phyloP scores from a whole-genome alignment of 2,113 vertebrate genomes.

The Antechinus stuartii region DNA sequence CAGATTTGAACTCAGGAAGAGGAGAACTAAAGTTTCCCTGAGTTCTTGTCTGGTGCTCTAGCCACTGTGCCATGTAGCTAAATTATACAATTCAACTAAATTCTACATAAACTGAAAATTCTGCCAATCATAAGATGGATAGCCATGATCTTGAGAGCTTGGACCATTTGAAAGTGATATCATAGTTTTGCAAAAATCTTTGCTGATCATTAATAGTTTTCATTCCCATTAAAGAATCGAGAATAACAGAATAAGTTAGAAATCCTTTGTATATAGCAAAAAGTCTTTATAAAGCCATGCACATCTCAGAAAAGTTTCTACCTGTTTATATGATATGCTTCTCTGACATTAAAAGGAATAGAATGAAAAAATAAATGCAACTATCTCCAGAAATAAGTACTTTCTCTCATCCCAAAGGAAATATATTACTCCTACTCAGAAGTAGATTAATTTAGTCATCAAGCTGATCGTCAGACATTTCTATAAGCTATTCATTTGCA shows the following conservation, averaged over 20 bases:
- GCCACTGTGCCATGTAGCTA: neutral
- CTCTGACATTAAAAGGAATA: neutral
- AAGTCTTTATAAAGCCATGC: neutral
- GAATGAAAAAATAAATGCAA: neutral
- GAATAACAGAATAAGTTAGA: neutral
- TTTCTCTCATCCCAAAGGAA: neutral
- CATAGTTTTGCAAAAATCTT: neutral
- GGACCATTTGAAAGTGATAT: neutral
- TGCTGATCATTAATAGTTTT: neutral
- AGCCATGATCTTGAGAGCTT: neutral
- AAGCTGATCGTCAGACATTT: slow-evolving; percentile 24
- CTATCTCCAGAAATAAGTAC: neutral
- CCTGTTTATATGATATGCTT: neutral
- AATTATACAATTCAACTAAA: neutral
- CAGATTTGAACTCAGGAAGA: neutral
- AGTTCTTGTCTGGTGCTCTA: neutral
- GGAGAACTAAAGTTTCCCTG: neutral
- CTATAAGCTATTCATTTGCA: slow-evolving; percentile 27
- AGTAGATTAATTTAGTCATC: slow-evolving; percentile 49
- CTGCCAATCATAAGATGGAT: neutral
- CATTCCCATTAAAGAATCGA: neutral
- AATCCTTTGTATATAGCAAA: neutral
- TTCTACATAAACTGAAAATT: neutral
- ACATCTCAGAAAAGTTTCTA: neutral
- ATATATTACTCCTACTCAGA: slow-evolving; percentile 39